Base-by-base conservation (phyloP, 2,888 invertebrate genomes). In the Plagodis dolabraria region DNA sequence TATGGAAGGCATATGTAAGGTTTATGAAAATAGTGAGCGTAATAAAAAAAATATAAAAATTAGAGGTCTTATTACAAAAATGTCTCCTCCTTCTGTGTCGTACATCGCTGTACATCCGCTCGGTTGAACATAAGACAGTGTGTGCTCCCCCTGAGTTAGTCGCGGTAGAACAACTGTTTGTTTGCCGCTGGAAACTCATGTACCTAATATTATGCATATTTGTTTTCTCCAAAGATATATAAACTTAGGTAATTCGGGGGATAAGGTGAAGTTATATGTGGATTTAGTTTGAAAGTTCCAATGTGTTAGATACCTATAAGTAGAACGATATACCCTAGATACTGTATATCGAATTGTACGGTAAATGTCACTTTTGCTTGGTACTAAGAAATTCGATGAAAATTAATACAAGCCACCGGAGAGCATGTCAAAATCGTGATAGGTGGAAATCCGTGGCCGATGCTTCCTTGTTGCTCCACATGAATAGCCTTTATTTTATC, bases 71-170 rank as follows among this genome's bases (percentile, higher is more conserved):
- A 22, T 4, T 22, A 22, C 22, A 22, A 22, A 22, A 40, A 40
- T 40, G 33, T 61, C 68, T 11, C 33, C 57, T 72, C 69, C 66
- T 69, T 12, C 0, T 47, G 5, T 33, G 70, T 80, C 64, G 0
- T 22, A 61, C 50, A 11, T 76, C 70, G 33, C 65, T 66, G 70
- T 79, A 84, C 40, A 47, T 76, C 77, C 83, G 83, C 77, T 86
- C 84, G 82, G 82, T 84, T 87, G 86, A 91, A 87, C 90, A 90
- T 89, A 90, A 89, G 90, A 90, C 89, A 85, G 83, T 83, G 82
- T 78, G 83, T 78, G 73, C 76, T 82, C 86, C 40, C 40, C 87
- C 86, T 80, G 83, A 75, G 76, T 75, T 77, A 77, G 80, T 80
- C 82, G 73, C 81, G 80, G 79, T 79, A 80, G 84, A 89, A 87